These are phyloP conservation scores for Anaspis maculata DNA, from an alignment of 2,888 invertebrate species.

Conservation along the genomic window DNA sequence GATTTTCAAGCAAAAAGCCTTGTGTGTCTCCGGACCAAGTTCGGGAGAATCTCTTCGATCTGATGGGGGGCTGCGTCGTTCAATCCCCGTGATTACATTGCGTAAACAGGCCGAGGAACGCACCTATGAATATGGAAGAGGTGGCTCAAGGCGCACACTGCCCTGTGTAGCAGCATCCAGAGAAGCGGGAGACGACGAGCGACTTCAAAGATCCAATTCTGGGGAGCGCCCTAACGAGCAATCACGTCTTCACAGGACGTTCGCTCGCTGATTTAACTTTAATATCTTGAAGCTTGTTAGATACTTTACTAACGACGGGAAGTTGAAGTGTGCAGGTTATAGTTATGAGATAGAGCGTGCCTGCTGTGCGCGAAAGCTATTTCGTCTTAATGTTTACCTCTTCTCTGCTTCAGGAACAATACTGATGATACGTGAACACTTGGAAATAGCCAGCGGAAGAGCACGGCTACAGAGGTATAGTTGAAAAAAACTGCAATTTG, in stretches of 20 bases:
- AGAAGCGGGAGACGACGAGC: too few relatives aligned
- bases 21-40: too few relatives aligned
- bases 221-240: slow-evolving; percentile 13
- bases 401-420: slow-evolving; percentile 4
- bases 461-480: too few relatives aligned
- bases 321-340: slow-evolving; percentile 16
- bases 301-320: slow-evolving; percentile 18
- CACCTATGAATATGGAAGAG: slow-evolving; percentile 13
- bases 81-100: too few relatives aligned
- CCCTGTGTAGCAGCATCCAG: too few relatives aligned
- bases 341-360: slow-evolving; percentile 14
- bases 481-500: too few relatives aligned
- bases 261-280: slow-evolving; percentile 16
- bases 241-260: slow-evolving; percentile 16
- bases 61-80: too few relatives aligned
- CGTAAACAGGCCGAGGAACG: slow-evolving; percentile 8
- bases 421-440: too few relatives aligned
- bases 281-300: slow-evolving; percentile 18
- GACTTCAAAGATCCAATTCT: slow-evolving; percentile 14
- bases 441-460: too few relatives aligned
- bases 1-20: too few relatives aligned
- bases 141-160: too few relatives aligned
- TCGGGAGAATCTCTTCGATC: too few relatives aligned
- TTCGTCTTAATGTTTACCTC: slow-evolving; percentile 3
- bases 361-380: slow-evolving; percentile 10